phyloP scores from a whole-genome alignment of 1,140 invertebrate species.

The Steinernema khuongi region DNA sequence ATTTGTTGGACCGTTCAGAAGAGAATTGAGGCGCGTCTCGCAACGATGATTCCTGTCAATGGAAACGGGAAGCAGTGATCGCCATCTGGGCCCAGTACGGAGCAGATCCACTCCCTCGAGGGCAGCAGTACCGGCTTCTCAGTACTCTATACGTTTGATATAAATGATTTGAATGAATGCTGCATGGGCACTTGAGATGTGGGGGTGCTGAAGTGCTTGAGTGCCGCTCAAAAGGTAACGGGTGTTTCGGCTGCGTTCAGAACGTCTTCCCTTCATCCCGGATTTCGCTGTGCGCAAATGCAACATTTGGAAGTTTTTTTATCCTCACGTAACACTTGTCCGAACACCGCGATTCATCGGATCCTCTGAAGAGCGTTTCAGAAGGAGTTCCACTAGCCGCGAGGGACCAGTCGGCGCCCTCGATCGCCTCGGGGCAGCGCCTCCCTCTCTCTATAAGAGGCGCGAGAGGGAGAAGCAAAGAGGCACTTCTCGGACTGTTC shows the following conservation, averaged over 20 bases:
- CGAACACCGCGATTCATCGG: neutral
- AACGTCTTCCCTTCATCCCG: neutral
- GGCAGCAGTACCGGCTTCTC: too few species aligned
- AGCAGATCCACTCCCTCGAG: too few species aligned
- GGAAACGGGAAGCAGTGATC: slow-evolving; percentile 60
- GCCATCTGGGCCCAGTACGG: too few species aligned
- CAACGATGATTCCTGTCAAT: slow-evolving; percentile 50
- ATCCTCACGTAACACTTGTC: neutral
- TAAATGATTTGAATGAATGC: too few species aligned
- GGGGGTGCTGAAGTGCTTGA: too few species aligned
- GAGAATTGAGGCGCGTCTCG: slow-evolving; percentile 46
- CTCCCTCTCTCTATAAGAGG: neutral
- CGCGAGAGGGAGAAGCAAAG: neutral
- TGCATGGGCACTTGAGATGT: too few species aligned
- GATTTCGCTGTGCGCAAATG: neutral
- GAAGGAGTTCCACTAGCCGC: neutral
- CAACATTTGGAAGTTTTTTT: neutral
- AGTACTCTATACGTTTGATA: too few species aligned
- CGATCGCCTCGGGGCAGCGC: neutral
- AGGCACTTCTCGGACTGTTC: neutral
- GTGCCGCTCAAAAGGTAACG: too few species aligned
- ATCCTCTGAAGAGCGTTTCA: neutral
- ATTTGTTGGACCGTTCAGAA: neutral
- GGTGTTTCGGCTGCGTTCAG: too few species aligned
- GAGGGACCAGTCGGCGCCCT: neutral